Percentiles rank a stretch among this genome's conserved stretches.
phyloP scores from a whole-genome alignment of 2,797 vertebrate genomes.

The Clarias pachynema region DNA sequence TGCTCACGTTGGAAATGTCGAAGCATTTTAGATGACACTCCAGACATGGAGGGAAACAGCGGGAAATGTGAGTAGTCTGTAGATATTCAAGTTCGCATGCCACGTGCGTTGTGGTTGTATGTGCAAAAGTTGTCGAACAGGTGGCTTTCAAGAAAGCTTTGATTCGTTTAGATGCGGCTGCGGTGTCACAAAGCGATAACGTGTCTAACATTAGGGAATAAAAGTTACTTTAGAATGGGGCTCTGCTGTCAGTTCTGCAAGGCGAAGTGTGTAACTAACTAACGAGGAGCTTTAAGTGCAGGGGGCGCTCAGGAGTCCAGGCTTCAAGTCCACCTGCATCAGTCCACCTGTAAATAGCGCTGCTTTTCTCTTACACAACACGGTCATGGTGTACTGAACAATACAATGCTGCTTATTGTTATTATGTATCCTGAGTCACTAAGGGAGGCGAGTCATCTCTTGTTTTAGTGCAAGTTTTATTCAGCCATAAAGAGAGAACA shows the following conservation, averaged over 20 bases:
- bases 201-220: not conserved
- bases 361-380: too few species aligned
- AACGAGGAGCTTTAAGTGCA: not conserved
- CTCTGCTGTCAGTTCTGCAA: not conserved
- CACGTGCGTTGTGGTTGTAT: not conserved
- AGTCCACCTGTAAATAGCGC: conserved; percentile 13
- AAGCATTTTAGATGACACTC: conserved; percentile 48
- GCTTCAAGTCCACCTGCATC: not conserved
- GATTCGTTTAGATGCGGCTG: not conserved
- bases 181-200: not conserved
- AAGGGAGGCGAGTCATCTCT: too few species aligned
- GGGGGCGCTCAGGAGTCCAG: not conserved
- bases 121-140: not conserved
- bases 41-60: conserved; percentile 65
- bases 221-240: not conserved
- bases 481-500: too few species aligned
- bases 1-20: conserved; percentile 26
- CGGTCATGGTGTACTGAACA: too few species aligned
- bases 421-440: too few species aligned
- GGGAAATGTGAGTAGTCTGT: conserved; percentile 69
- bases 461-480: too few species aligned
- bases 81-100: not conserved
- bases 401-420: too few species aligned
- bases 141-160: not conserved
- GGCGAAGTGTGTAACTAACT: too few species aligned